Conservation (phyloP, 1,140 invertebrate species). For the Piezodorus guildinii region DNA sequence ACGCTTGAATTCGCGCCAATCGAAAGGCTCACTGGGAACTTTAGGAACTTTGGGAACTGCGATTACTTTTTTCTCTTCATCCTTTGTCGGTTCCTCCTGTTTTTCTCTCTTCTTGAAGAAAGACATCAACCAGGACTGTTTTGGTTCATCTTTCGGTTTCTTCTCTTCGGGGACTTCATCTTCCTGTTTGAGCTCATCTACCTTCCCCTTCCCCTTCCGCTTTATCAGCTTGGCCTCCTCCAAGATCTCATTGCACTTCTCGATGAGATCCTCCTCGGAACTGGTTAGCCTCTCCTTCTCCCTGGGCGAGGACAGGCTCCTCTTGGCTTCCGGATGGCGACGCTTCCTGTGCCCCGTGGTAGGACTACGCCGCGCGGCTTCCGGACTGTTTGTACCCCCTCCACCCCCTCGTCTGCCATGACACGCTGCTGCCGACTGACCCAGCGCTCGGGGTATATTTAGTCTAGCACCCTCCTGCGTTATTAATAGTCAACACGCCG, state of each 20-base stretch:
- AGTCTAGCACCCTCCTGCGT: not conserved
- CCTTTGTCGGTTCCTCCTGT: conserved; percentile 11
- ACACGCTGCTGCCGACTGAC: not conserved
- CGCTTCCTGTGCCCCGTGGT: not conserved
- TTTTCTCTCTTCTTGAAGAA: not conserved
- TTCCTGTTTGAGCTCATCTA: not conserved
- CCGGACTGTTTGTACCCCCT: not conserved
- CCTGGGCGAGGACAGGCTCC: not conserved
- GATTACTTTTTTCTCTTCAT: conserved; percentile 13
- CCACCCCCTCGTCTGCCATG: not conserved
- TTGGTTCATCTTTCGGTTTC: not conserved
- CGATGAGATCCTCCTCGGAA: not conserved
- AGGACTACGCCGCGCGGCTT: not conserved
- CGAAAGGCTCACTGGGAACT: not conserved
- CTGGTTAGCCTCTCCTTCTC: conserved; percentile 1
- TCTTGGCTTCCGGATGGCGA: not conserved
- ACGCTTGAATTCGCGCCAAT: not conserved
- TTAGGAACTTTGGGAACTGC: not conserved
- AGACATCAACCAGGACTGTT: conserved; percentile 11
- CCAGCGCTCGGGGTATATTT: not conserved
- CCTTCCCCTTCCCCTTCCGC: not conserved
- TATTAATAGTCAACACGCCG: conserved; percentile 5
- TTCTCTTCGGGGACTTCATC: not conserved
- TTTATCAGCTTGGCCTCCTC: not conserved
- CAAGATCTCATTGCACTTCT: not conserved